Conservation (phyloP, 2,113 vertebrate species). For the Galeopterus variegatus region DNA sequence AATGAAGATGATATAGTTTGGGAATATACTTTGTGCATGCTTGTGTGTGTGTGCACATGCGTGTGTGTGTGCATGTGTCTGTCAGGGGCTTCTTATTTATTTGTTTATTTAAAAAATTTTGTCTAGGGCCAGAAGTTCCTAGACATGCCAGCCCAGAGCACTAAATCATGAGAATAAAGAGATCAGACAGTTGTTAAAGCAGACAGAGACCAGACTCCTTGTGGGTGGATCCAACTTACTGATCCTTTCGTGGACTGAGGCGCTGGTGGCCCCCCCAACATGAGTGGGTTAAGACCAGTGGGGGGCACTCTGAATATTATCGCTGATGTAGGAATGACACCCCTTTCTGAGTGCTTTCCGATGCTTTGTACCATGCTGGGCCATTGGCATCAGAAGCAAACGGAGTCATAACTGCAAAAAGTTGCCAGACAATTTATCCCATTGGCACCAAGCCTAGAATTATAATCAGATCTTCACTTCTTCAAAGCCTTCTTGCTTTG, state of each 20-base stretch:
- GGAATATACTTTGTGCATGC: neutral
- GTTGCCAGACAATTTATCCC: conserved; percentile 73
- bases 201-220: neutral
- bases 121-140: neutral
- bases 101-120: neutral
- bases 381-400: conserved; percentile 51
- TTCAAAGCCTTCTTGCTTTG: conserved; percentile 78
- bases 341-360: fast-evolving
- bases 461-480: conserved; percentile 81
- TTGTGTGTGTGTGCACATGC: too few relatives aligned
- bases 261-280: neutral
- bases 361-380: conserved; percentile 54
- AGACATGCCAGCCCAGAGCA: neutral
- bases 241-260: neutral
- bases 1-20: neutral
- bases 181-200: neutral
- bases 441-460: conserved; percentile 73
- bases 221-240: neutral
- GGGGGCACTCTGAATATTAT: neutral
- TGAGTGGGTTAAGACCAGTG: neutral
- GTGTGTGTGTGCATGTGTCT: neutral
- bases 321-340: neutral
- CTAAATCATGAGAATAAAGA: neutral
- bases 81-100: neutral
- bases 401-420: conserved; percentile 48